Percentiles rank a stretch among this genome's conserved stretches.
Conservation (phyloP, 2,113 vertebrate species). For the Anarhynchus alexandrinus region DNA sequence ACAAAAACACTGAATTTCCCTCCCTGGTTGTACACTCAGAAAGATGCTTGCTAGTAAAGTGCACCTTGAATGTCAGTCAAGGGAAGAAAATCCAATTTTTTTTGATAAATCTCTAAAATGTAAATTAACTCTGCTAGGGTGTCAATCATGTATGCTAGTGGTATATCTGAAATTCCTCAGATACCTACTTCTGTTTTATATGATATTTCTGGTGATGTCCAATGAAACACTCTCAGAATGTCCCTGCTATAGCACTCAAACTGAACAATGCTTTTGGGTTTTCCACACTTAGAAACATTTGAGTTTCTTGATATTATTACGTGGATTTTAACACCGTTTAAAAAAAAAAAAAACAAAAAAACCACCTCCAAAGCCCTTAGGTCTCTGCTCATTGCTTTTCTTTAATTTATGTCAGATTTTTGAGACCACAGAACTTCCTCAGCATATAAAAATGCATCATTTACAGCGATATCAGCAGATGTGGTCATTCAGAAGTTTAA, state of each 20-base stretch:
- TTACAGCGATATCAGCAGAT: background rate
- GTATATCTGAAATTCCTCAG: background rate
- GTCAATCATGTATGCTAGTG: background rate
- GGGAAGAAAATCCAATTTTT: background rate
- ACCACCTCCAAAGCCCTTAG: background rate
- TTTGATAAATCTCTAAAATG: background rate
- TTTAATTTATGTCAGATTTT: background rate
- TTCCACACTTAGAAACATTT: background rate
- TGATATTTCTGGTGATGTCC: background rate
- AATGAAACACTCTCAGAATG: background rate
- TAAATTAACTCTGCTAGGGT: background rate
- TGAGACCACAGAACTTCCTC: background rate
- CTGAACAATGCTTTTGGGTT: background rate
- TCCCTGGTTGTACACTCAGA: background rate
- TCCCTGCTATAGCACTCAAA: background rate
- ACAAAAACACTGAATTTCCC: slow-evolving; percentile 55
- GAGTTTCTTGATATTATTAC: background rate
- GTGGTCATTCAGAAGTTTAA: background rate
- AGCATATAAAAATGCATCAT: background rate
- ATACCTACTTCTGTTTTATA: background rate
- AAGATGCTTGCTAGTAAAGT: background rate
- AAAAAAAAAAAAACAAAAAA: background rate
- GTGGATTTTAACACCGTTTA: background rate
- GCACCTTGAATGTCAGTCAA: background rate
- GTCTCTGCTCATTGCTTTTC: background rate